These are phyloP conservation scores for Drosophila yooni DNA, from an alignment of 2,888 invertebrate species.

Conservation along the genomic window DNA sequence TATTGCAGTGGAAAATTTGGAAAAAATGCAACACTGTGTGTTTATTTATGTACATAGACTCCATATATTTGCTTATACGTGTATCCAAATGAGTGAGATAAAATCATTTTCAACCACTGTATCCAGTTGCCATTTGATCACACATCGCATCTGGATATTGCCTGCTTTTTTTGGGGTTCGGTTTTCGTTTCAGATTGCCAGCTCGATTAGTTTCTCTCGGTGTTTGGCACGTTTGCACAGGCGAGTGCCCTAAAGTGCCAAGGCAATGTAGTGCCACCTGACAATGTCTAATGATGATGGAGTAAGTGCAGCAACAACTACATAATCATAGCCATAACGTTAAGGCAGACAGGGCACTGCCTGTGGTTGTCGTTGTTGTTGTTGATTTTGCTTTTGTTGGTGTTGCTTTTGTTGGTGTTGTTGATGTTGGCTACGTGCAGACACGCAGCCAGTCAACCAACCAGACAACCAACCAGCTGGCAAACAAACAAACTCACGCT, in stretches of 20 bases:
- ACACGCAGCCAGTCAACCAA: conserved; percentile 56
- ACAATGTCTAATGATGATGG: conserved; percentile 74
- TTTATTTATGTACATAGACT: neutral
- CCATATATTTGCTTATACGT: neutral
- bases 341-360: conserved; percentile 19
- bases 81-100: neutral
- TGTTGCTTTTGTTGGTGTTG: conserved; percentile 36
- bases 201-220: conserved; percentile 27
- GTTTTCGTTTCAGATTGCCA: conserved; percentile 36
- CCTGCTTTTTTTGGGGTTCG: conserved; percentile 30
- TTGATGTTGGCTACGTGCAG: conserved; percentile 58
- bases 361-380: conserved; percentile 20
- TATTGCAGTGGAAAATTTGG: neutral
- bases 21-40: neutral
- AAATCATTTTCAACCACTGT: conserved; percentile 18
- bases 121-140: conserved; percentile 31
- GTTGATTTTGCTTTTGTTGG: conserved; percentile 16
- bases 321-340: conserved; percentile 63
- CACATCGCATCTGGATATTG: conserved; percentile 26
- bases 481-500: conserved; percentile 68
- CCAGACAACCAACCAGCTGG: conserved; percentile 52
- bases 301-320: conserved; percentile 66
- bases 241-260: conserved; percentile 56
- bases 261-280: conserved; percentile 59
- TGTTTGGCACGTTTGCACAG: conserved; percentile 64